Conservation (phyloP, 2,113 vertebrate genomes). For the Amphiprion percula region DNA sequence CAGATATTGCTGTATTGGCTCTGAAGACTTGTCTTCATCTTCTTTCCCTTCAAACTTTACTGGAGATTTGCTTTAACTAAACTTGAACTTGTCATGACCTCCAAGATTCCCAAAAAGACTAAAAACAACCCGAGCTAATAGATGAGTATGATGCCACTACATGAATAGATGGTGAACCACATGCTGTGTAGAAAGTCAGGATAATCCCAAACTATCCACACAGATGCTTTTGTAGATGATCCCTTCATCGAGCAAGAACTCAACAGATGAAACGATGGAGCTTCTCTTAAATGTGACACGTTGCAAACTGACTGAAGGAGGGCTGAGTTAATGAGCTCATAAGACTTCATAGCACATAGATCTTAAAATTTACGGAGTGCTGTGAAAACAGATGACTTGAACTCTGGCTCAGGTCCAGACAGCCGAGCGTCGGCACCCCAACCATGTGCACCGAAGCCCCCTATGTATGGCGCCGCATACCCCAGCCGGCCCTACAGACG, state of each 20-base stretch:
- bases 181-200: neutral
- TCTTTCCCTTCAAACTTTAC: neutral
- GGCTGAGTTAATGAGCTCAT: constrained; percentile 28
- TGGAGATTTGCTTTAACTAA: neutral
- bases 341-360: constrained; percentile 42
- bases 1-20: too few relatives aligned
- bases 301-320: neutral
- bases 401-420: constrained; percentile 51
- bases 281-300: neutral
- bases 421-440: constrained; percentile 26
- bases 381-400: constrained; percentile 60
- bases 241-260: neutral
- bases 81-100: neutral
- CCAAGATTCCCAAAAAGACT: neutral
- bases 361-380: constrained; percentile 54
- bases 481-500: neutral
- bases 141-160: neutral
- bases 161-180: neutral
- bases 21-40: too few relatives aligned
- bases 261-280: neutral
- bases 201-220: constrained; percentile 18
- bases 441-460: constrained; percentile 10
- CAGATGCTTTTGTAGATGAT: constrained; percentile 17
- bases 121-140: neutral
- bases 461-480: constrained; percentile 5